Evolutionary conservation across 2,888 invertebrate genomes (phyloP).

Genomic region (Drosophila koepferae): DNA sequence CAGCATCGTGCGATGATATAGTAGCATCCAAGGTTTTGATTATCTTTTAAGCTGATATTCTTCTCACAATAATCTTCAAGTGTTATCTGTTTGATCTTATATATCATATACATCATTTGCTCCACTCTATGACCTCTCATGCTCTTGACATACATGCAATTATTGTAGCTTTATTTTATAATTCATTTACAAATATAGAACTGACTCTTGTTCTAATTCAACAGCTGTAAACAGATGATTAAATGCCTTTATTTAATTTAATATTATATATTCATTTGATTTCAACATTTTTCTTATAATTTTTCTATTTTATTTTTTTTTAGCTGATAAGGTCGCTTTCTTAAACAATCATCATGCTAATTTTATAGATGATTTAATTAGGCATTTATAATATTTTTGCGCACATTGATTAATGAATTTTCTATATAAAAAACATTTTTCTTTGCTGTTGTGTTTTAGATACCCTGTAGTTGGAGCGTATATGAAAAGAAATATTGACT

Average conservation of each 20-base stretch:
- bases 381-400: constrained; percentile 3
- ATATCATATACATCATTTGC: background rate
- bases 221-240: background rate
- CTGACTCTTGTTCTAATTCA: background rate
- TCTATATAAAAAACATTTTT: background rate
- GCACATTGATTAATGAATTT: constrained; percentile 6
- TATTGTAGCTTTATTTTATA: background rate
- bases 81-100: background rate
- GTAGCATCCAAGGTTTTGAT: background rate
- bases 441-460: background rate
- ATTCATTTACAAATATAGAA: background rate
- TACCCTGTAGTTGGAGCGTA: background rate
- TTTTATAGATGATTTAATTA: constrained; percentile 29
- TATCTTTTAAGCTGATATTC: background rate
- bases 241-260: background rate
- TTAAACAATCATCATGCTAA: constrained; percentile 21
- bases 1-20: no score
- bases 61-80: no score
- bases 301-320: background rate
- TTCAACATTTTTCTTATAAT: background rate
- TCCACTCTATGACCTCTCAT: background rate
- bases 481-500: background rate
- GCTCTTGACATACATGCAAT: background rate
- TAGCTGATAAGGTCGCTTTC: constrained; percentile 8
- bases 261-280: background rate